Percentiles rank a stretch among this genome's conserved stretches.
Evolutionary conservation across 30 jellyfish, hydroid and myxozoan genomes (phyloP).

Genomic region (Hydractinia symbiolongicarpus): DNA sequence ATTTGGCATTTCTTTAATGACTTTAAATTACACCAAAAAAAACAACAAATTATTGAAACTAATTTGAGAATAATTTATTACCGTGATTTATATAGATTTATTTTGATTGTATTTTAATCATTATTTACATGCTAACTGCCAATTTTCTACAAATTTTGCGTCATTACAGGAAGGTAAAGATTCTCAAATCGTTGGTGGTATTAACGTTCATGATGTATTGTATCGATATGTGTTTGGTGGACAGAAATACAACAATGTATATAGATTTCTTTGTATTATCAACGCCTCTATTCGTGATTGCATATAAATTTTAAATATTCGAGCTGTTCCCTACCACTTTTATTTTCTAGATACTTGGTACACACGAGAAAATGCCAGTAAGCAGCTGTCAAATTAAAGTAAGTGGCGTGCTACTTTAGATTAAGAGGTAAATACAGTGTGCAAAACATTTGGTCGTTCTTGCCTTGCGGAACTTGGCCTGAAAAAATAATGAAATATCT

Average conservation of each 20-base stretch:
- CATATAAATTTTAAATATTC: too few relatives aligned
- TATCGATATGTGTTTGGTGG: constrained; percentile 71
- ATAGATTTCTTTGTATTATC: background rate
- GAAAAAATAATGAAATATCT: too few relatives aligned
- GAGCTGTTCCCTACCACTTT: too few relatives aligned
- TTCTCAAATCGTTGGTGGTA: constrained; percentile 35
- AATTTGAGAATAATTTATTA: too few relatives aligned
- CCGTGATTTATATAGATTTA: too few relatives aligned
- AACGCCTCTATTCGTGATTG: too few relatives aligned
- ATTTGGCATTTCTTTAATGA: background rate
- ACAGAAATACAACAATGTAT: constrained; percentile 50
- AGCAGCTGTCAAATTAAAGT: constrained; percentile 4
- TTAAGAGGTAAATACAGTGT: too few relatives aligned
- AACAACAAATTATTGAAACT: too few relatives aligned
- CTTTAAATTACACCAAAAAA: background rate
- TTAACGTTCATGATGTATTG: constrained; percentile 47
- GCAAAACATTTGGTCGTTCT: too few relatives aligned
- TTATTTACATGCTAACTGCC: too few relatives aligned
- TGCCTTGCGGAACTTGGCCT: too few relatives aligned
- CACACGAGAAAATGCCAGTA: background rate
- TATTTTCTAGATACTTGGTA: background rate
- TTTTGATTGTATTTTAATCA: too few relatives aligned
- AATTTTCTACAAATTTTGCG: background rate
- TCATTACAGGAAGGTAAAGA: constrained; percentile 61
- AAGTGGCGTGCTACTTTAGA: background rate